A percentile compares a stretch with the other conserved stretches of the same genome.
Evolutionary conservation across 2,797 vertebrate genomes (phyloP).

Genomic region (Onychomys arenicola): DNA sequence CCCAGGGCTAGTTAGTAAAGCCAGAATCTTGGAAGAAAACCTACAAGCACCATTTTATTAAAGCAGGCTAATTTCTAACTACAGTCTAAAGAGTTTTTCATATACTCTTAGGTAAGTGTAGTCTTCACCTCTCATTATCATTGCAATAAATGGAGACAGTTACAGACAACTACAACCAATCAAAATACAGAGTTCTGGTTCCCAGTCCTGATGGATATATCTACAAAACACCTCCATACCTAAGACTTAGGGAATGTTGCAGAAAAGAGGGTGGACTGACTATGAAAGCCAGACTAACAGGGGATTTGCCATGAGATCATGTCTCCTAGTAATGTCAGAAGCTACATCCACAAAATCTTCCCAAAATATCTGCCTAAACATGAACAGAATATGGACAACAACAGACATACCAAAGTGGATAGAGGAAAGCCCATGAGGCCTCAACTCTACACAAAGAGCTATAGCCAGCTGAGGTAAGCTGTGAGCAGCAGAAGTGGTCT

Average conservation of each 20-base stretch:
- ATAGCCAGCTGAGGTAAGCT: not conserved
- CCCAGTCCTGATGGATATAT: not conserved
- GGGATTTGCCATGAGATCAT: not conserved
- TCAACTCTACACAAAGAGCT: not conserved
- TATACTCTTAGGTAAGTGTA: not conserved
- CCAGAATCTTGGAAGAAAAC: not conserved
- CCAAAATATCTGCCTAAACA: not conserved
- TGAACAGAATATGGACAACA: not conserved
- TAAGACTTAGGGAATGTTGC: not conserved
- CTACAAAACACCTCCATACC: not conserved
- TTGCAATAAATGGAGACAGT: not conserved
- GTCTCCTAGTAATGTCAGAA: not conserved
- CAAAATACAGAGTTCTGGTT: too few relatives aligned
- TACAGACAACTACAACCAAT: not conserved
- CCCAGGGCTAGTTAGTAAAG: not conserved
- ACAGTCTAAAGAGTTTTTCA: not conserved
- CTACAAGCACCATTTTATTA: not conserved
- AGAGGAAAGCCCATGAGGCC: not conserved
- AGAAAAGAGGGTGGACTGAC: not conserved
- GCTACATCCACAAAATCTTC: not conserved
- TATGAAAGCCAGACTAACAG: not conserved
- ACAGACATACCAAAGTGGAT: not conserved
- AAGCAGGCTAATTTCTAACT: not conserved
- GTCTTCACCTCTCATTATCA: not conserved
- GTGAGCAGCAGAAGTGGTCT: not conserved